Conservation (phyloP, 2,797 vertebrate genomes). For the Sternotherus odoratus region DNA sequence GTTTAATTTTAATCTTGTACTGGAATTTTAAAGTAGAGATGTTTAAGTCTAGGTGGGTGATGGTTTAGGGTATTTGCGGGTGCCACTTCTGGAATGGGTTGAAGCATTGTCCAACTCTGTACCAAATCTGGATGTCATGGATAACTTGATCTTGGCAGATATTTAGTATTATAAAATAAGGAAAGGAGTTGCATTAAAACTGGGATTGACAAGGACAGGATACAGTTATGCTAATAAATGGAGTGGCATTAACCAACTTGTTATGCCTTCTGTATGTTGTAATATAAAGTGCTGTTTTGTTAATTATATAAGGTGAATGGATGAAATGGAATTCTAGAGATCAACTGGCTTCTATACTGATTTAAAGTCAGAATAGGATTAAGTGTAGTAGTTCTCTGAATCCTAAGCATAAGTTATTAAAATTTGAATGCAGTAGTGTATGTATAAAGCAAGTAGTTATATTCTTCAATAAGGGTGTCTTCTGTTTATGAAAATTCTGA, state of each 20-base stretch:
- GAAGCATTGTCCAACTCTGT: not conserved
- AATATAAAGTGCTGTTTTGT: not conserved
- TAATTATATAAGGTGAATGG: not conserved
- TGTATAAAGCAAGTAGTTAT: not conserved
- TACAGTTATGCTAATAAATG: not conserved
- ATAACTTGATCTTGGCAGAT: not conserved
- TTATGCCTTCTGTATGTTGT: not conserved
- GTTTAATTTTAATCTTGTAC: not conserved
- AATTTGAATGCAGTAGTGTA: not conserved
- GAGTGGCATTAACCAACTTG: not conserved
- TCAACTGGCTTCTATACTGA: not conserved
- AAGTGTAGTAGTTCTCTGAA: rapidly evolving
- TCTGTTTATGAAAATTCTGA: not conserved
- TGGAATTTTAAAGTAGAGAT: not conserved
- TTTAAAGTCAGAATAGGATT: not conserved
- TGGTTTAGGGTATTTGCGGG: not conserved
- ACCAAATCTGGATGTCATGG: not conserved
- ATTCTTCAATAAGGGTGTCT: not conserved
- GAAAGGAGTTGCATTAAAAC: not conserved
- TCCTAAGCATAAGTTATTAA: not conserved
- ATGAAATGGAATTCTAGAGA: not conserved
- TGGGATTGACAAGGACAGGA: not conserved
- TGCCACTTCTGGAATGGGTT: not conserved
- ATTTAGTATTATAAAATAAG: not conserved
- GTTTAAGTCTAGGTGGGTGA: not conserved